These are phyloP conservation scores for Prionchulus punctatus DNA, from an alignment of 2,888 invertebrate genomes.

Conservation along the genomic window DNA sequence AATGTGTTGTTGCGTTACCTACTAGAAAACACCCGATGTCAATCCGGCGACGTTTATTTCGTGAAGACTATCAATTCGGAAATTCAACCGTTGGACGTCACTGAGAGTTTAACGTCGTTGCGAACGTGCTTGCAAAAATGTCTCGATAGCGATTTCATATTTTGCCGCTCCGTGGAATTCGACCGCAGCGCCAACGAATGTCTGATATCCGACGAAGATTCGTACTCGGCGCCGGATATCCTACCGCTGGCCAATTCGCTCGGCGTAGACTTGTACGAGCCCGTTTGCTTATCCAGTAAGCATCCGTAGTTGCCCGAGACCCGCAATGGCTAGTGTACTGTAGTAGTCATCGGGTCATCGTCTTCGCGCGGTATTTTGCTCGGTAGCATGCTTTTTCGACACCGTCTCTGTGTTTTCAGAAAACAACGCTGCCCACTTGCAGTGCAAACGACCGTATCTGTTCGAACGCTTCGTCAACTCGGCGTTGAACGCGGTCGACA, in stretches of 20 bases:
- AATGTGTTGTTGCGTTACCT: not conserved
- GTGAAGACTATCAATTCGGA: conserved; percentile 1
- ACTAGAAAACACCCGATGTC: not conserved
- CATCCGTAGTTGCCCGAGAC: no score
- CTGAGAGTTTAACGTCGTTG: conserved; percentile 15
- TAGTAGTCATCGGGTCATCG: no score
- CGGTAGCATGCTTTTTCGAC: no score
- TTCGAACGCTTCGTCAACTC: no score
- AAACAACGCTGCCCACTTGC: no score
- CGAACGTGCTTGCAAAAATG: conserved; percentile 24
- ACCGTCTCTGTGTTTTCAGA: no score
- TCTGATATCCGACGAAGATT: conserved; percentile 21
- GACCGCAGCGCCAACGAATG: conserved; percentile 21
- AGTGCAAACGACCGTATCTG: no score
- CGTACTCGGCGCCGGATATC: conserved; percentile 10
- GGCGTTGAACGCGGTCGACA: no score
- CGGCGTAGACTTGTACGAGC: conserved; percentile 24
- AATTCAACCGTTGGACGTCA: conserved; percentile 12
- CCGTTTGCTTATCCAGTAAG: conserved; percentile 23
- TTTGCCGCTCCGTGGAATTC: conserved; percentile 22
- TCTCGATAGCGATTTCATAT: conserved; percentile 19
- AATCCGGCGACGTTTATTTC: not conserved
- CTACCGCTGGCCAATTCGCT: conserved; percentile 17
- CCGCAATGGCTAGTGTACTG: no score
- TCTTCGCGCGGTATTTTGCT: no score